Conservation (phyloP, 1,140 invertebrate genomes). For the Pachypeltis micranthus region DNA sequence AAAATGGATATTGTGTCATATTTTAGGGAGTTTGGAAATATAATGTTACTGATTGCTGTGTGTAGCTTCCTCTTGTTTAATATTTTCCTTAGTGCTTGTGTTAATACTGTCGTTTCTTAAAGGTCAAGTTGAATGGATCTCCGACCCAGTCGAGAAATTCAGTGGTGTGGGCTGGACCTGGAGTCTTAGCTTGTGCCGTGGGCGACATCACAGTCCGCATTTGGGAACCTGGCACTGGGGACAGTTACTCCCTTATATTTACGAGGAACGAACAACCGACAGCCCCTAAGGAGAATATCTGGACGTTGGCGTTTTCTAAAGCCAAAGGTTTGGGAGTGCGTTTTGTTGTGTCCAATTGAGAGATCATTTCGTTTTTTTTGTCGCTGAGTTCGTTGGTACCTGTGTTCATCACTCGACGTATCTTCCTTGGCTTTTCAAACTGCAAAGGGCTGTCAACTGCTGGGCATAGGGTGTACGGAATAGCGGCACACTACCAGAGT, state of each 20-base stretch:
- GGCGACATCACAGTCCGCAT: constrained; percentile 71
- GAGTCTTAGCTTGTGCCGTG: constrained; percentile 60
- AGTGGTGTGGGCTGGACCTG: constrained; percentile 59
- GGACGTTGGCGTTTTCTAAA: constrained; percentile 53
- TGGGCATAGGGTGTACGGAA: too few species aligned
- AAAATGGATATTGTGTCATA: too few species aligned
- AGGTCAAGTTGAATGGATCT: constrained; percentile 67
- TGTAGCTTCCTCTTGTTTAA: too few species aligned
- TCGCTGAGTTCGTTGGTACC: neutral
- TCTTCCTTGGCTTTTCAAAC: too few species aligned
- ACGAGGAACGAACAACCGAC: constrained; percentile 34
- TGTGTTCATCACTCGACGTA: too few species aligned
- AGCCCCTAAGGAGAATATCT: constrained; percentile 52
- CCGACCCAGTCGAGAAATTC: constrained; percentile 32
- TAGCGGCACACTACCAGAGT: too few species aligned
- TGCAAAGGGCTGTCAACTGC: too few species aligned
- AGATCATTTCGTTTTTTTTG: neutral
- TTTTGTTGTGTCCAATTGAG: constrained; percentile 9
- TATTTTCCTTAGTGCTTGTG: too few species aligned
- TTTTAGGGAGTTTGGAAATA: too few species aligned
- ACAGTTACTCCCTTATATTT: constrained; percentile 66
- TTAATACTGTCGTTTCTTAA: too few species aligned
- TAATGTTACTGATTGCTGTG: too few species aligned
- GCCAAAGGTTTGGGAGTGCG: constrained; percentile 29
- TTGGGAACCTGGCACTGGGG: constrained; percentile 87